phyloP scores from a whole-genome alignment of 2,888 invertebrate species.

The Sphaerophoria taeniata region DNA sequence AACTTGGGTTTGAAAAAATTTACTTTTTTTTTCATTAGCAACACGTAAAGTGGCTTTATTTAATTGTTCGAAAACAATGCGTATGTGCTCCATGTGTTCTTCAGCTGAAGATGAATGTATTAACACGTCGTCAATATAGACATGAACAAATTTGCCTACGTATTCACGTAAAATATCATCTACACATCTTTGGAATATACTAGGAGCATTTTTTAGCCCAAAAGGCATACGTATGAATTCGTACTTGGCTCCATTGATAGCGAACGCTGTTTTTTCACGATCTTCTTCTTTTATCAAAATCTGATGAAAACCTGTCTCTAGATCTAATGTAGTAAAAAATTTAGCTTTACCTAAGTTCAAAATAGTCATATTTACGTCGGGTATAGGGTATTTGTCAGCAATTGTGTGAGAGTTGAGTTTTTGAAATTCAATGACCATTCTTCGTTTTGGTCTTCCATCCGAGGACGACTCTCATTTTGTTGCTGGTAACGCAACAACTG shows the following conservation, averaged over 20 bases:
- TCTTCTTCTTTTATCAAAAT: not conserved
- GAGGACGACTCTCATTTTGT: no score
- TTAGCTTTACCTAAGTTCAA: not conserved
- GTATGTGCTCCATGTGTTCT: no score
- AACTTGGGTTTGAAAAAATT: no score
- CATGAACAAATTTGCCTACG: not conserved
- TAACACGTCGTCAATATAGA: no score
- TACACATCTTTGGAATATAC: not conserved
- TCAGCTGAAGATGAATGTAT: no score
- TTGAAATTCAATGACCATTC: not conserved
- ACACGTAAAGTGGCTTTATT: no score
- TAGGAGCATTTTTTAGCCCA: constrained; percentile 5
- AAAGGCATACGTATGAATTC: constrained; percentile 13
- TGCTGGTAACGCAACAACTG: no score
- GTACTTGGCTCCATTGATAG: constrained; percentile 1
- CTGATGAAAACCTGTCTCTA: constrained; percentile 19
- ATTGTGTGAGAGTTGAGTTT: not conserved
- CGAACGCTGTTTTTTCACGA: not conserved
- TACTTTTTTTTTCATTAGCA: no score
- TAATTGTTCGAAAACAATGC: no score
- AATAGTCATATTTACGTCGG: not conserved
- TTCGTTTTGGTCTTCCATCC: not conserved
- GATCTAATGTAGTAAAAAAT: no score
- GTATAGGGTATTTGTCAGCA: not conserved
- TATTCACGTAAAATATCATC: constrained; percentile 8